Evolutionary conservation across 2,888 invertebrate genomes (phyloP), one percentile per base, ranked within the genome.

Genomic region (Heterodera filipjevi): DNA sequence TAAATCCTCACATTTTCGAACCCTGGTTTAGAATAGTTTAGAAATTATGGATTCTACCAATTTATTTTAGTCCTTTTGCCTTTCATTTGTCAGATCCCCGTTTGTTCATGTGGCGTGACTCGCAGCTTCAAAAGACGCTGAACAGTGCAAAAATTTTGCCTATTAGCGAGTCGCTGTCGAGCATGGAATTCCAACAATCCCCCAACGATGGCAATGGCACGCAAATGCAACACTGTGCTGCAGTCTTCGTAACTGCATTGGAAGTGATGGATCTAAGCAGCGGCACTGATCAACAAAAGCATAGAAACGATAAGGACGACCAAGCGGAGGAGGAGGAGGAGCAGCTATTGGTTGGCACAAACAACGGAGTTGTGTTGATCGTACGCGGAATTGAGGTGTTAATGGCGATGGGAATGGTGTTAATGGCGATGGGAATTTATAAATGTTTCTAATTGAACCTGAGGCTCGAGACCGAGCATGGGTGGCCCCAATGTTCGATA

Each of bases 131-230:
- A 39, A 78, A 76, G 66, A 82, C 81, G 19, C 76, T 97, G 78
- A 96, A 97, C 90, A 94, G 95, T 91, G 94, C 94, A 68, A 95
- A 95, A 90, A 91, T 96, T 85, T 93, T 94, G 83, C 96, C 96
- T 0, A 95, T 95, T 90, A 95, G 94, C 22, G 96, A 95, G 90
- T 95, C 94, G 86, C 91, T 95, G 76, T 94, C 95, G 90, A 95
- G 95, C 49, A 95, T 95, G 86, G 93, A 94, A 27, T 59, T 59
- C 59, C 59, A 59, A 59, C n/a, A n/a, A 3, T 27, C 27, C 27
- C 8, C 59, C 27, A 16, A 33, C 68, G 33, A 32, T 6, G 33
- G 68, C 32, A 33, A 33, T 35, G 30, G 16, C 19, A 27, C 32
- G 3, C 33, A 68, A 27, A 64, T n/a, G n/a, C 30, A 22, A 66